These are phyloP conservation scores for Microcebus lehilahytsara DNA, from an alignment of 2,113 vertebrate species.

Conservation along the genomic window DNA sequence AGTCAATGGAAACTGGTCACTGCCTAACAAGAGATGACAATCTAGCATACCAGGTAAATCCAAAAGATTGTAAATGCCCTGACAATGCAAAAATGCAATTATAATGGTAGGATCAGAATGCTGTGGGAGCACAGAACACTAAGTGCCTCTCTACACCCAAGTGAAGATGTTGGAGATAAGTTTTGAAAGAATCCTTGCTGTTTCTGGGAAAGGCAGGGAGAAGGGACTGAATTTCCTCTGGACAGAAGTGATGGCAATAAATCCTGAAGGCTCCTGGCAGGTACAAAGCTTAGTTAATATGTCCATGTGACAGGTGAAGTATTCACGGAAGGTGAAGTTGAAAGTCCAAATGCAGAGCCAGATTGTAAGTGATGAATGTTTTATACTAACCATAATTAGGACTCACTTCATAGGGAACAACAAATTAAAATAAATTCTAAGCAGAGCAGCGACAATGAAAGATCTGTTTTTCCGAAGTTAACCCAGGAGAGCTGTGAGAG, in stretches of 20 bases:
- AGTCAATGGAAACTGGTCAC: not conserved
- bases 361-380: not conserved
- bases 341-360: not conserved
- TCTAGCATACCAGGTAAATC: too few species aligned
- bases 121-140: not conserved
- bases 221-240: not conserved
- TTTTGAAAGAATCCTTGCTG: not conserved
- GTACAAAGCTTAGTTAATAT: not conserved
- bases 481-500: not conserved
- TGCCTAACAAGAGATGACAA: not conserved
- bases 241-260: not conserved
- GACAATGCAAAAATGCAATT: too few species aligned
- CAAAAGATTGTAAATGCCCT: not conserved
- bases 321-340: not conserved
- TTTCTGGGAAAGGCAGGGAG: not conserved
- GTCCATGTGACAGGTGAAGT: not conserved
- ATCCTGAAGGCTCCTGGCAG: not conserved
- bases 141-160: not conserved
- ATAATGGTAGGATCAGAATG: not conserved
- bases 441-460: not conserved
- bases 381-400: not conserved
- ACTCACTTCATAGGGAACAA: not conserved
- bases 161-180: not conserved
- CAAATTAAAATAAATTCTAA: not conserved
- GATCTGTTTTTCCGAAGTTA: not conserved